These are phyloP conservation scores for Spicauda simplicius DNA, from an alignment of 2,888 invertebrate genomes.

Conservation along the genomic window DNA sequence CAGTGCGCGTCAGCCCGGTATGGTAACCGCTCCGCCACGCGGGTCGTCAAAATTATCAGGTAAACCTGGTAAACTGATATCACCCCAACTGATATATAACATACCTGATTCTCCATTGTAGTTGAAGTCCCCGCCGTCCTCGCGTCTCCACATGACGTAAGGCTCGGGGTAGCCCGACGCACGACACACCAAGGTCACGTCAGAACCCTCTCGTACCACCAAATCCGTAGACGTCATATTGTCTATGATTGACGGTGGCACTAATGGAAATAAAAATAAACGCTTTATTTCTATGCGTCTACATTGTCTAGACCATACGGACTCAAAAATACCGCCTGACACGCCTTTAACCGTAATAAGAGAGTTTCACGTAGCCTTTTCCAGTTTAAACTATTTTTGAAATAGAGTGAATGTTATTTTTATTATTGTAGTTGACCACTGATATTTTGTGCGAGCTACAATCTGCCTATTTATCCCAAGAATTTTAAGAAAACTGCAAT, in stretches of 20 bases:
- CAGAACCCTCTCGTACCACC: slow-evolving; percentile 94
- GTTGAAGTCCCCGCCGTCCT: slow-evolving; percentile 94
- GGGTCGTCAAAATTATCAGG: no score
- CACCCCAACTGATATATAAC: neutral
- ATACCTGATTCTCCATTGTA: slow-evolving; percentile 94
- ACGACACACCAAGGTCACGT: slow-evolving; percentile 94
- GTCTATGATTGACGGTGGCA: slow-evolving; percentile 95
- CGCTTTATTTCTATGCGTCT: neutral
- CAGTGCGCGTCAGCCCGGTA: no score
- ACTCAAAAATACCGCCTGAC: no score
- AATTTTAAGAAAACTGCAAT: neutral
- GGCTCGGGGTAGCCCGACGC: slow-evolving; percentile 96
- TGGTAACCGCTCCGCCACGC: no score
- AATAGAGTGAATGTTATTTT: slow-evolving; percentile 12
- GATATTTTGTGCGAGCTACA: neutral
- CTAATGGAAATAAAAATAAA: slow-evolving; percentile 77
- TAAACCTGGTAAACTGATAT: no score
- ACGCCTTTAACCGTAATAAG: neutral
- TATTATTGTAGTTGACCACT: neutral
- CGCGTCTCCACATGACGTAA: slow-evolving; percentile 96
- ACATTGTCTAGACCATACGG: neutral
- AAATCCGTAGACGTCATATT: slow-evolving; percentile 96
- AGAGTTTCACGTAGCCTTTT: neutral
- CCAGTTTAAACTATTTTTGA: neutral
- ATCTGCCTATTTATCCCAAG: neutral